Evolutionary conservation across 1,140 invertebrate species (phyloP).

Genomic region (Lamellibrachia luymesi): DNA sequence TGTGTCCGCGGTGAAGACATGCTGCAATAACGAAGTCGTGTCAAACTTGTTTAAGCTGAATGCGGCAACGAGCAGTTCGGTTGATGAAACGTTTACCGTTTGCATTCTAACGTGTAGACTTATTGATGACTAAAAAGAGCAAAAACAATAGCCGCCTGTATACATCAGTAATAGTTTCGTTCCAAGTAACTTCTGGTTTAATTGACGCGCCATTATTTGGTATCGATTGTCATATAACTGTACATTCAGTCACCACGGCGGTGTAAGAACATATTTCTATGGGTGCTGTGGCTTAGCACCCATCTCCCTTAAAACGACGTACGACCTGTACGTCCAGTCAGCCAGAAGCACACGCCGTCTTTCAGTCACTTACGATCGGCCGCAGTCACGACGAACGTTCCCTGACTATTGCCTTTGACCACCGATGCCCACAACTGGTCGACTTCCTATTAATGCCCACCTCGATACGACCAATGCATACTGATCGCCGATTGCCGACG

Average conservation of each 20-base stretch:
- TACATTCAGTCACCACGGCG: background rate
- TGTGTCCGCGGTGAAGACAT: background rate
- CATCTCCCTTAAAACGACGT: background rate
- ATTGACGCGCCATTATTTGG: background rate
- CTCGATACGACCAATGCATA: background rate
- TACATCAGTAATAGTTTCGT: background rate
- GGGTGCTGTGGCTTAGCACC: background rate
- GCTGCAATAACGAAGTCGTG: background rate
- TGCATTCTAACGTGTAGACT: background rate
- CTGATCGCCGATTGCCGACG: background rate
- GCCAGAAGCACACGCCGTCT: background rate
- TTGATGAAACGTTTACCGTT: background rate
- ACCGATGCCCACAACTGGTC: background rate
- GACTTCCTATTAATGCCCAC: constrained; percentile 1
- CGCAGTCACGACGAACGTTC: background rate
- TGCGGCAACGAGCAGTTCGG: background rate
- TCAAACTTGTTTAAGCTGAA: too few species aligned
- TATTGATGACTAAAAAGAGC: background rate
- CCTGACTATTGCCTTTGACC: background rate
- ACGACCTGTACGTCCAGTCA: background rate
- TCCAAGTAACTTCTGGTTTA: background rate
- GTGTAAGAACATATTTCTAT: background rate
- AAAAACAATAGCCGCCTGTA: background rate
- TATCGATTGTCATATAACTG: background rate
- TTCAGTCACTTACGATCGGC: background rate